phyloP scores from a whole-genome alignment of 2,113 vertebrate species.

The Clarias batrachus region DNA sequence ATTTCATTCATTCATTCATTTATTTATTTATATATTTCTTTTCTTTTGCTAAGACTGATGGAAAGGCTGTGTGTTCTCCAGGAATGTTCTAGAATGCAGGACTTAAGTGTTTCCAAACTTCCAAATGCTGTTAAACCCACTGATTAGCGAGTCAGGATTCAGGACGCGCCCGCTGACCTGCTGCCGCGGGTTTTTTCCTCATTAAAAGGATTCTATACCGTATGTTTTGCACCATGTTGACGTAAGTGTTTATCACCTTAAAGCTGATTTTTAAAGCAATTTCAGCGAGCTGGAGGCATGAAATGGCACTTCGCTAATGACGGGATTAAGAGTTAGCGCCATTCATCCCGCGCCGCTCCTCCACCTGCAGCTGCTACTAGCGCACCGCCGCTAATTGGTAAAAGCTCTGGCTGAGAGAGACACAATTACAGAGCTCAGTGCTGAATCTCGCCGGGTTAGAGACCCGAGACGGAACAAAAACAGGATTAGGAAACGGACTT shows the following conservation, averaged over 20 bases:
- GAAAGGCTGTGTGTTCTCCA: background rate
- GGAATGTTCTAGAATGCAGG: background rate
- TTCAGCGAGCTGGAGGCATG: slow-evolving; percentile 24
- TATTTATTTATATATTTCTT: background rate
- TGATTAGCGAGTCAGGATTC: background rate
- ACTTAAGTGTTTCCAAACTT: background rate
- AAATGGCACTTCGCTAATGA: slow-evolving; percentile 45
- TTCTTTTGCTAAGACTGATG: background rate
- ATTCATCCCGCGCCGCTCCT: slow-evolving; percentile 37
- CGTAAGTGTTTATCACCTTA: slow-evolving; percentile 1
- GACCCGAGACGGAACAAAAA: slow-evolving; percentile 38
- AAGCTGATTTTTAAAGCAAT: slow-evolving; percentile 2
- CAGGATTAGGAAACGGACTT: slow-evolving; percentile 7
- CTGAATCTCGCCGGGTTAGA: slow-evolving; percentile 32
- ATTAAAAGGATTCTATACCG: background rate
- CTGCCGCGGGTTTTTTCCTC: background rate
- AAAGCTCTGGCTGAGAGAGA: slow-evolving; percentile 26
- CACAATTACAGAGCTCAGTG: slow-evolving; percentile 45
- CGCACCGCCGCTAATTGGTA: slow-evolving; percentile 40
- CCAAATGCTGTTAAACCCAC: background rate
- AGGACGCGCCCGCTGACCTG: background rate
- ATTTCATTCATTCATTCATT: background rate
- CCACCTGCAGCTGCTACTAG: slow-evolving; percentile 28
- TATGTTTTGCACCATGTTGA: background rate
- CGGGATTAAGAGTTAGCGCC: slow-evolving; percentile 47